Evolutionary conservation across 2,888 invertebrate species (phyloP), one percentile per base, ranked within the genome.

Genomic region (Girardia tigrina): DNA sequence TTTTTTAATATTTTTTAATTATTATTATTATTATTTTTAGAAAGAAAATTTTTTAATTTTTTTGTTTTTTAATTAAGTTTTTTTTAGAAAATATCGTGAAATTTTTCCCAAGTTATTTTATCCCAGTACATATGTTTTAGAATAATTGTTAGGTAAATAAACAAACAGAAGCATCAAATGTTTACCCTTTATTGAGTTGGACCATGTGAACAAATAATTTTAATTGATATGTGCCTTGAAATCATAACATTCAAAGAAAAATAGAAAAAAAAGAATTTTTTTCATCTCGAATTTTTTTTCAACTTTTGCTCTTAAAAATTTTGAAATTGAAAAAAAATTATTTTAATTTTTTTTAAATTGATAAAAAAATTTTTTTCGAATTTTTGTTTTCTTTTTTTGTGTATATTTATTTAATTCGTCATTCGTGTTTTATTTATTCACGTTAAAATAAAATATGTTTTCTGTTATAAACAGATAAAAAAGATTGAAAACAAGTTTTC

Each of bases 101-200:
- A 56, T 56, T 56, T 56, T 56, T 56, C 56, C 56, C 56, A 56
- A n/a, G 56, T 56, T 56, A 56, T 56, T 56, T 56, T 56, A 56
- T 56, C 56, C 56, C 56, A 56, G 56, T n/a, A n/a, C 56, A 56
- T 56, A 56, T 56, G 56, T 56, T 56, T n/a, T 56, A 56, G 56
- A 56, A 56, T 56, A 56, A 56, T 56, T 56, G 56, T 12, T 56
- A 56, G n/a, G 56, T 56, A 56, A 56, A 56, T 56, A 56, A 56
- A 56, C 56, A 56, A 56, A 56, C 56, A 56, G 56, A 56, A 56
- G 56, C 56, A 56, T 56, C 56, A 56, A 56, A 56, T 56, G 56
- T 56, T 56, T 56, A 56, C 56, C 56, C 56, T 56, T 56, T 56
- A 56, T 56, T 56, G 56, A 56, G n/a, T 56, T 56, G 56, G 56